phyloP scores from a whole-genome alignment of 2,797 vertebrate species.

The Rousettus madagascariensis region DNA sequence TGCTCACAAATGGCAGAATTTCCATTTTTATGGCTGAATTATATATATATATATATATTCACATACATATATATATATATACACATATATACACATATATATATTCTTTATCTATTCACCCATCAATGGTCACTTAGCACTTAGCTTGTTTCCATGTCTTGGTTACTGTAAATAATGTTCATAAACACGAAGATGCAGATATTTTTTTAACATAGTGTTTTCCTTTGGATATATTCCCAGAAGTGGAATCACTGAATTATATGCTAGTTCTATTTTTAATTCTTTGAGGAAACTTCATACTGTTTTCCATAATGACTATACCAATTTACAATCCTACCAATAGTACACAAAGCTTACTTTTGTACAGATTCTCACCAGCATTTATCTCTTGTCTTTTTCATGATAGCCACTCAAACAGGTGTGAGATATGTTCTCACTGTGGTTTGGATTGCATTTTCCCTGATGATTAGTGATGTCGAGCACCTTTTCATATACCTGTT shows the following conservation, averaged over 20 bases:
- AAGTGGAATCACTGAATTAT: neutral
- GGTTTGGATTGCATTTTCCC: neutral
- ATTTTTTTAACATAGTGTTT: neutral
- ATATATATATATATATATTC: too few species aligned
- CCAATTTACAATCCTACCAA: neutral
- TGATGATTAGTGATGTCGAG: too few species aligned
- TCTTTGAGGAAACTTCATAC: neutral
- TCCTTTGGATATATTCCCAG: neutral
- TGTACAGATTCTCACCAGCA: neutral
- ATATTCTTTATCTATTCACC: too few species aligned
- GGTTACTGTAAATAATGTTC: too few species aligned
- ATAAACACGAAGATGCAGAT: neutral
- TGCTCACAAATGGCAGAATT: too few species aligned
- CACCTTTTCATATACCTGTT: too few species aligned
- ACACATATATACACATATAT: too few species aligned
- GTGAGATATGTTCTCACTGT: neutral
- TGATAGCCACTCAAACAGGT: neutral
- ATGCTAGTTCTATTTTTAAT: neutral
- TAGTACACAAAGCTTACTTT: neutral
- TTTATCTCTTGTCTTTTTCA: neutral
- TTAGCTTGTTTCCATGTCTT: too few species aligned
- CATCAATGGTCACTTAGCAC: too few species aligned
- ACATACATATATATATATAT: too few species aligned
- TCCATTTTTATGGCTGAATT: too few species aligned
- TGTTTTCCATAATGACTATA: neutral